Percentiles rank a stretch among this genome's conserved stretches.
phyloP scores from a whole-genome alignment of 2,797 vertebrate species.

The Gila robusta region DNA sequence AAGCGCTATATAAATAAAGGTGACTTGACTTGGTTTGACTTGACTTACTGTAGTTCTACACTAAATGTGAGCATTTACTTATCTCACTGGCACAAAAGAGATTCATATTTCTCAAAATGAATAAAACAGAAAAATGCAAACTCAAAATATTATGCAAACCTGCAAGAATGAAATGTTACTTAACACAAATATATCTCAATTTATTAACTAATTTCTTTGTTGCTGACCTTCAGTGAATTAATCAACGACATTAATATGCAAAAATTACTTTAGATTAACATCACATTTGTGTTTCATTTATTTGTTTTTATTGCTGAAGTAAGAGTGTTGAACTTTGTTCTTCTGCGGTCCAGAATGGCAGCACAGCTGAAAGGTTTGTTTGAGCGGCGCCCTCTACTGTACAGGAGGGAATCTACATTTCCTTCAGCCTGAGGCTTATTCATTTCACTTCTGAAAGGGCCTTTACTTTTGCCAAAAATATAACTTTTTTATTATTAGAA shows the following conservation, averaged over 20 bases:
- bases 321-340: not conserved
- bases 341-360: not conserved
- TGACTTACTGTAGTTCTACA: not conserved
- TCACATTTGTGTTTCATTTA: not conserved
- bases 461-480: not conserved
- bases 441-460: not conserved
- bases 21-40: too few species aligned
- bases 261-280: not conserved
- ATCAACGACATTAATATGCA: not conserved
- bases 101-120: not conserved
- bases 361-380: not conserved
- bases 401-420: not conserved
- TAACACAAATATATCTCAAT: not conserved
- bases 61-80: not conserved
- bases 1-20: too few species aligned
- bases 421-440: not conserved
- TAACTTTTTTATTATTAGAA: not conserved
- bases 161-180: not conserved
- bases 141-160: not conserved
- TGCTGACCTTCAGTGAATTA: not conserved
- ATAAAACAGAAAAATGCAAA: not conserved
- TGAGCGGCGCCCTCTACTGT: not conserved
- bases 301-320: not conserved
- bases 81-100: too few species aligned
- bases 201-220: not conserved